These are phyloP conservation scores for Lasius fuliginosus DNA, from an alignment of 2,888 invertebrate genomes.

Conservation along the genomic window DNA sequence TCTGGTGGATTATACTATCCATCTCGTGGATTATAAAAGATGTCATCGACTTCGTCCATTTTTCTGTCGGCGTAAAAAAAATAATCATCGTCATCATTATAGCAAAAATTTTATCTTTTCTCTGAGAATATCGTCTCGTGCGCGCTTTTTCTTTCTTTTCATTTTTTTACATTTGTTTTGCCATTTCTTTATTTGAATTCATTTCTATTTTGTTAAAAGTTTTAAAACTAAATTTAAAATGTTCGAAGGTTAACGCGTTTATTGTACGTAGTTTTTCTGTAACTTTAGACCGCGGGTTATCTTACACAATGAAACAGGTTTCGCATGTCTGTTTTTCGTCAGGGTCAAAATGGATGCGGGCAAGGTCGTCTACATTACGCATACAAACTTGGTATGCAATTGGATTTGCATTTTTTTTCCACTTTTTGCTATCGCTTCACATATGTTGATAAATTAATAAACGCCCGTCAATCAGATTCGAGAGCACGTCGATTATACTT, in stretches of 20 bases:
- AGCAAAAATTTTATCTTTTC: not conserved
- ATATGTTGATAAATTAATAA: slow-evolving; percentile 53
- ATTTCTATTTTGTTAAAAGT: not conserved
- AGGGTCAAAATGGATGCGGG: slow-evolving; percentile 64
- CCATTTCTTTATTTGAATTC: not conserved
- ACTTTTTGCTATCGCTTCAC: not conserved
- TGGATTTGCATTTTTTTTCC: not conserved
- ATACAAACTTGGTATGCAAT: slow-evolving; percentile 39
- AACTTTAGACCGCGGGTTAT: slow-evolving; percentile 3
- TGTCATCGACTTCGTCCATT: not conserved
- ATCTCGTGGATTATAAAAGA: not conserved
- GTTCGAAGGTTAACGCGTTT: slow-evolving; percentile 13
- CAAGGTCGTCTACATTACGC: slow-evolving; percentile 61
- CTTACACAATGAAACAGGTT: slow-evolving; percentile 64
- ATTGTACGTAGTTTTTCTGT: slow-evolving; percentile 1
- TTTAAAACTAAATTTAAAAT: slow-evolving; percentile 8
- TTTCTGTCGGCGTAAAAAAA: not conserved
- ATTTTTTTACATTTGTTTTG: not conserved
- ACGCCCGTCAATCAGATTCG: slow-evolving; percentile 49
- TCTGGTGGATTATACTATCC: no score
- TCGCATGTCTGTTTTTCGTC: slow-evolving; percentile 64
- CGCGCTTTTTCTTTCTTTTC: not conserved
- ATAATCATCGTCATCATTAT: not conserved
- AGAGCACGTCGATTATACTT: slow-evolving; percentile 15
- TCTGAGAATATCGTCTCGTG: not conserved